Percentiles rank a stretch among this genome's conserved stretches.
phyloP scores from a whole-genome alignment of 2,888 invertebrate genomes.

The Temnothorax ravouxi region DNA sequence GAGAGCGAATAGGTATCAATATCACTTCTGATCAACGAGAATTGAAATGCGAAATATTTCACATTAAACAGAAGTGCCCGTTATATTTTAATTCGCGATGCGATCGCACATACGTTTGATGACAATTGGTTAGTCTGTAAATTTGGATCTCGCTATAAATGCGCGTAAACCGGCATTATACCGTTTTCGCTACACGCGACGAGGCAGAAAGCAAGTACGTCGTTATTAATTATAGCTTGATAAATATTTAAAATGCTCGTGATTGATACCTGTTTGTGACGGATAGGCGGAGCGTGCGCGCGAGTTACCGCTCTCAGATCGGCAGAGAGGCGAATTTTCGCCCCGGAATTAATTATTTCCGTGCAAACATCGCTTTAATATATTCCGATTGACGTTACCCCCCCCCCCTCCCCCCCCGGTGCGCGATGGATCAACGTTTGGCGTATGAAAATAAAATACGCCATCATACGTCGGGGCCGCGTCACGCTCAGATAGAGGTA shows the following conservation, averaged over 20 bases:
- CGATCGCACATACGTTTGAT: constrained; percentile 21
- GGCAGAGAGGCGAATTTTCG: constrained; percentile 72
- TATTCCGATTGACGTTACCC: constrained; percentile 80
- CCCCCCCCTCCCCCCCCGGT: constrained; percentile 9
- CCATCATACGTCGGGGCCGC: constrained; percentile 68
- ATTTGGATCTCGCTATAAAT: constrained; percentile 27
- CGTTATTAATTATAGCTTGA: constrained; percentile 79
- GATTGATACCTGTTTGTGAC: constrained; percentile 80
- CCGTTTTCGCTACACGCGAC: constrained; percentile 26
- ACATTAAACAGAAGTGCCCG: constrained; percentile 32
- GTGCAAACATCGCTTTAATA: constrained; percentile 83
- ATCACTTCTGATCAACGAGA: constrained; percentile 3
- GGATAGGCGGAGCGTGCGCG: constrained; percentile 58
- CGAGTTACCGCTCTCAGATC: constrained; percentile 67
- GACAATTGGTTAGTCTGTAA: constrained; percentile 53
- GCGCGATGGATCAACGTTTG: constrained; percentile 70
- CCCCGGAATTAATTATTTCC: constrained; percentile 83
- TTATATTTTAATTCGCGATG: constrained; percentile 34
- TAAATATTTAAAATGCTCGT: constrained; percentile 80
- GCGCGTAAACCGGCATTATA: constrained; percentile 5
- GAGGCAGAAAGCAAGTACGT: constrained; percentile 68
- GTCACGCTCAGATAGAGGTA: constrained; percentile 59
- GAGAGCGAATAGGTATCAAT: constrained; percentile 13
- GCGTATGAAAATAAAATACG: constrained; percentile 74
- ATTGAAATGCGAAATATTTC: constrained; percentile 34